phyloP scores from a whole-genome alignment of 2,888 invertebrate genomes.

The Cremastobaeus sp. region DNA sequence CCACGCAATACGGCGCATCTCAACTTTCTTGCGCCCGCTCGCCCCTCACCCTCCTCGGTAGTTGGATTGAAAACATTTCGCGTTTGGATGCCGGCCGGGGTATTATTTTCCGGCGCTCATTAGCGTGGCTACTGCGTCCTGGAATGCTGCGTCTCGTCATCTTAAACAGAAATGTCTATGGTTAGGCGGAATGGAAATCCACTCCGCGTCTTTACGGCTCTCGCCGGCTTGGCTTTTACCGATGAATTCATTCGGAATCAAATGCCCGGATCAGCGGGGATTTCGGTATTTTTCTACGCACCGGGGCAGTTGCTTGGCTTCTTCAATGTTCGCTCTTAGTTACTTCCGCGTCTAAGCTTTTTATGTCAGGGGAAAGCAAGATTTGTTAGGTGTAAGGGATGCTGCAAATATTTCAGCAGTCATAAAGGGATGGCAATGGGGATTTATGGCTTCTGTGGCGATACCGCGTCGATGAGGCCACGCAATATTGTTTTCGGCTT shows the following conservation, averaged over 20 bases:
- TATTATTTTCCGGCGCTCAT: slow-evolving; percentile 51
- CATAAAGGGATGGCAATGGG: slow-evolving; percentile 31
- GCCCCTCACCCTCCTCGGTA: slow-evolving; percentile 36
- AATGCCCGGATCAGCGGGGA: slow-evolving; percentile 28
- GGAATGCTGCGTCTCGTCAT: slow-evolving; percentile 42
- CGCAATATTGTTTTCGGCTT: slow-evolving; percentile 35
- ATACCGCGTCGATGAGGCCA: slow-evolving; percentile 11
- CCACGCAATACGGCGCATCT: slow-evolving; percentile 50
- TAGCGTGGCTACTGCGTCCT: slow-evolving; percentile 43
- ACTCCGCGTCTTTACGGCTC: slow-evolving; percentile 18
- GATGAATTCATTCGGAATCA: slow-evolving; percentile 49
- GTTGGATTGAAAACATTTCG: slow-evolving; percentile 55
- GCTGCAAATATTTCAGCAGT: slow-evolving; percentile 40
- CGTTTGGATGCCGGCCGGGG: slow-evolving; percentile 42
- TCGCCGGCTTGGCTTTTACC: slow-evolving; percentile 32
- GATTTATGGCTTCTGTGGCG: slow-evolving; percentile 24
- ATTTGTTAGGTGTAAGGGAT: slow-evolving; percentile 38
- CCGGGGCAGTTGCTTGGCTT: slow-evolving; percentile 18
- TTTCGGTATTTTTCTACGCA: slow-evolving; percentile 24
- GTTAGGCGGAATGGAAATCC: slow-evolving; percentile 20
- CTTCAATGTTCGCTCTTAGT: slow-evolving; percentile 23
- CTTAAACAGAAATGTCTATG: slow-evolving; percentile 50
- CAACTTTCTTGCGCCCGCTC: slow-evolving; percentile 39
- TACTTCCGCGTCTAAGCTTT: slow-evolving; percentile 41
- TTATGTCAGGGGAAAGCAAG: slow-evolving; percentile 34